These are phyloP conservation scores for Oscheius sp. DNA, from an alignment of 2,888 invertebrate species.

Conservation along the genomic window DNA sequence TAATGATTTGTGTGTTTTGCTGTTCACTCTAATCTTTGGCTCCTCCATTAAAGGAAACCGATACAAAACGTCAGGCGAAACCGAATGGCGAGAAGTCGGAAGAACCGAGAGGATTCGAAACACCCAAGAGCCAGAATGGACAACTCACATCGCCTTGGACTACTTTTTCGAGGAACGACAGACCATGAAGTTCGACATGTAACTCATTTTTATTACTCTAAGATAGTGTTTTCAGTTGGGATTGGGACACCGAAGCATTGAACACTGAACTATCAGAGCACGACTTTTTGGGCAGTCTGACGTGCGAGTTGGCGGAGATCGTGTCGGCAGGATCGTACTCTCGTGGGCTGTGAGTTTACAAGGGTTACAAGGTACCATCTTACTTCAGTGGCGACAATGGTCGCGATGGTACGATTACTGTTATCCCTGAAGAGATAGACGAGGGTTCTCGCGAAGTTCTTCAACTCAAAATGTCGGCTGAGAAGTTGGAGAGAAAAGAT, in stretches of 20 bases:
- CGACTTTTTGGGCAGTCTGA: slow-evolving; percentile 77
- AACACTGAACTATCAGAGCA: slow-evolving; percentile 57
- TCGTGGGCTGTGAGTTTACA: slow-evolving; percentile 21
- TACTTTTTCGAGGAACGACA: slow-evolving; percentile 71
- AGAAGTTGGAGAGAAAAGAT: slow-evolving; percentile 62
- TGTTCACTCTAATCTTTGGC: slow-evolving; percentile 9
- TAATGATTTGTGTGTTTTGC: not conserved
- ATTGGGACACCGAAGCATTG: slow-evolving; percentile 56
- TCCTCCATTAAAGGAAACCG: slow-evolving; percentile 16
- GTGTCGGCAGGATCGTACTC: slow-evolving; percentile 71
- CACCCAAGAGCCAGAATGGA: slow-evolving; percentile 67
- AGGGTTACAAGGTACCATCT: not conserved
- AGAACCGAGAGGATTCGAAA: slow-evolving; percentile 70
- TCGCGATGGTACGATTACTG: slow-evolving; percentile 53
- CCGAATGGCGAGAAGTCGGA: slow-evolving; percentile 60
- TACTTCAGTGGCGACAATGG: slow-evolving; percentile 49
- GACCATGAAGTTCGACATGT: slow-evolving; percentile 68
- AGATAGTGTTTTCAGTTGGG: slow-evolving; percentile 61
- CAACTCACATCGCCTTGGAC: slow-evolving; percentile 59
- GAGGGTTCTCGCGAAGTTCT: slow-evolving; percentile 54
- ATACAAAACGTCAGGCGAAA: slow-evolving; percentile 40
- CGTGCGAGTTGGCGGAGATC: slow-evolving; percentile 78
- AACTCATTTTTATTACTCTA: slow-evolving; percentile 8
- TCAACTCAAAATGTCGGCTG: slow-evolving; percentile 44
- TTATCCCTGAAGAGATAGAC: slow-evolving; percentile 62